phyloP scores from a whole-genome alignment of 2,113 vertebrate species.

The Labeo rohita region DNA sequence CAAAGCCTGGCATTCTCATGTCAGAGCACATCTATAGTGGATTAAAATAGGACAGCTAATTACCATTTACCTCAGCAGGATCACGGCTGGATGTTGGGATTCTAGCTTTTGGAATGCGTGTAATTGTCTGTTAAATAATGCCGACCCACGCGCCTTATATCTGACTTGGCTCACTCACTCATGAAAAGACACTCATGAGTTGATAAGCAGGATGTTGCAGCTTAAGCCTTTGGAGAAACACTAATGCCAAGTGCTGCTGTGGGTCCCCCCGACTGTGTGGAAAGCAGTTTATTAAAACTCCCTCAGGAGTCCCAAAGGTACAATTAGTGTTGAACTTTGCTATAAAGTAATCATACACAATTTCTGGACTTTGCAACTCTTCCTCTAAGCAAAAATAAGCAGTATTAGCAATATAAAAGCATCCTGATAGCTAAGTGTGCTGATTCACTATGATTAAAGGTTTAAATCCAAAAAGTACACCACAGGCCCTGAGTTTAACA shows the following conservation, averaged over 20 bases:
- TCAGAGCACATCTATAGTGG: slow-evolving; percentile 49
- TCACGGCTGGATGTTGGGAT: slow-evolving; percentile 29
- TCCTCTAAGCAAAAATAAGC: background rate
- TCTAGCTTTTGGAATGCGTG: slow-evolving; percentile 45
- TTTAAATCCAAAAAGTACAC: background rate
- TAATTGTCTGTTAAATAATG: slow-evolving; percentile 60
- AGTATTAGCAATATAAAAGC: background rate
- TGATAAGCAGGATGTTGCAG: slow-evolving; percentile 32
- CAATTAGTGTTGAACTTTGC: slow-evolving; percentile 2
- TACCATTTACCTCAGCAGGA: slow-evolving; percentile 53
- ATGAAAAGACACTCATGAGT: slow-evolving; percentile 42
- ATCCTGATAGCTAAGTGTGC: background rate
- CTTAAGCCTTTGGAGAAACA: slow-evolving; percentile 27
- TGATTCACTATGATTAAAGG: background rate
- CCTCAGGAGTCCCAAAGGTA: slow-evolving; percentile 8
- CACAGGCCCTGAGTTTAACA: background rate
- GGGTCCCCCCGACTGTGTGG: background rate
- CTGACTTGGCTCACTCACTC: slow-evolving; percentile 38
- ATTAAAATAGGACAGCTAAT: slow-evolving; percentile 61
- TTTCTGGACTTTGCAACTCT: slow-evolving; percentile 5
- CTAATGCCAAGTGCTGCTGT: slow-evolving; percentile 1
- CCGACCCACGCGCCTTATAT: slow-evolving; percentile 49
- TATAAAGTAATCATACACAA: background rate
- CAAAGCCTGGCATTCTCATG: slow-evolving; percentile 38
- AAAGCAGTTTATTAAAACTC: slow-evolving; percentile 41